Percentiles rank a stretch among this genome's conserved stretches.
These are phyloP conservation scores for Brienomyrus longianalis DNA, from an alignment of 2,113 vertebrate genomes.

Conservation along the genomic window DNA sequence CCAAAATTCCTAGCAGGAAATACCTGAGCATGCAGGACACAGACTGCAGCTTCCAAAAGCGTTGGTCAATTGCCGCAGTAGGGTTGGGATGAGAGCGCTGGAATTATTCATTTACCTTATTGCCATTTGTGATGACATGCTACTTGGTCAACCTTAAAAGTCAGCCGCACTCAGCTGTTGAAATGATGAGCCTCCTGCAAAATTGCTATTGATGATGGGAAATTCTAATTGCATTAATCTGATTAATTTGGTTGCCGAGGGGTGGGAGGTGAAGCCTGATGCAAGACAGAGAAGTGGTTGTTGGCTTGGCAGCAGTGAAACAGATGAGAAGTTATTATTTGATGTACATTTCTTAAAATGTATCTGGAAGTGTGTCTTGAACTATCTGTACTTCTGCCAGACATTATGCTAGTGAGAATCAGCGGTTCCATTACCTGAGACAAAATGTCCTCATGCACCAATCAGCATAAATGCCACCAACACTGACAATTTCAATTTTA, in stretches of 20 bases:
- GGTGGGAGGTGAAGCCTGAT: background rate
- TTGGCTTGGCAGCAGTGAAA: background rate
- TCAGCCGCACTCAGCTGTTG: background rate
- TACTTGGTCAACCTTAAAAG: slow-evolving; percentile 2
- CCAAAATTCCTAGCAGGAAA: background rate
- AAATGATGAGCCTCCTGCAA: background rate
- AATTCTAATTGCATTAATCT: slow-evolving; percentile 13
- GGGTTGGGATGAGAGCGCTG: background rate
- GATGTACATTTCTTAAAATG: slow-evolving; percentile 2
- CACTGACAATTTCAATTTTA: background rate
- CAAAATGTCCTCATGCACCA: background rate
- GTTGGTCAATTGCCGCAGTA: background rate
- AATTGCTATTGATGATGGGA: slow-evolving; percentile 14
- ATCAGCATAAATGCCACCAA: background rate
- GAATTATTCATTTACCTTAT: background rate
- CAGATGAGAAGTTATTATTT: background rate
- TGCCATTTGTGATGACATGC: background rate
- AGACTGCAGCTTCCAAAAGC: background rate
- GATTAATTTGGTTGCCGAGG: slow-evolving; percentile 8
- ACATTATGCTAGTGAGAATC: background rate
- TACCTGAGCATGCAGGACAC: background rate
- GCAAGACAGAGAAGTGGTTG: background rate
- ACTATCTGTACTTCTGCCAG: background rate
- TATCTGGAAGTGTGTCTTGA: background rate
- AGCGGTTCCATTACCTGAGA: background rate